These are phyloP conservation scores for Gallinago undulata DNA, from an alignment of 2,113 vertebrate genomes.

Conservation along the genomic window DNA sequence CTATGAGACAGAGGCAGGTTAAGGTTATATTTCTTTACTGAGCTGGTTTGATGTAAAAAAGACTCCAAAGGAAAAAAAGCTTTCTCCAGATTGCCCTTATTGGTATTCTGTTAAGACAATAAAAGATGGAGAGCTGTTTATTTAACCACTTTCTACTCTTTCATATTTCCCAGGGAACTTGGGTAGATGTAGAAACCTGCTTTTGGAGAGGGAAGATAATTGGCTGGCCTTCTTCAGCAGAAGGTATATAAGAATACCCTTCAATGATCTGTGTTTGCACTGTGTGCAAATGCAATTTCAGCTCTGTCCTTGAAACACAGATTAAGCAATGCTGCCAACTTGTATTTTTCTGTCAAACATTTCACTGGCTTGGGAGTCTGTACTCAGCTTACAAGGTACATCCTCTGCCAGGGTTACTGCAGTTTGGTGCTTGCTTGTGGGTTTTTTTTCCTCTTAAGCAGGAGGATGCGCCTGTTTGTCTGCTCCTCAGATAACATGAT, in stretches of 20 bases:
- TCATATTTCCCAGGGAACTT: not conserved
- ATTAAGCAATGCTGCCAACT: not conserved
- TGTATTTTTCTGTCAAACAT: not conserved
- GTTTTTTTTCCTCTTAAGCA: not conserved
- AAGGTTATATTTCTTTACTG: not conserved
- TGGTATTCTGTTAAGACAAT: conserved; percentile 32
- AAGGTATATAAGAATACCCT: not conserved
- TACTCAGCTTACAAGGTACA: not conserved
- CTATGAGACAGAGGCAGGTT: not conserved
- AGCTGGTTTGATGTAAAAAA: not conserved
- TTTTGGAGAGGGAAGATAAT: not conserved
- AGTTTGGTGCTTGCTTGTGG: not conserved
- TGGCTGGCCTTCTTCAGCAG: not conserved
- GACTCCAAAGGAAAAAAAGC: not conserved
- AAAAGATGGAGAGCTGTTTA: not conserved
- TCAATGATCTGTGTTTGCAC: not conserved
- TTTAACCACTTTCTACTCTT: not conserved
- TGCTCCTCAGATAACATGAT: not conserved
- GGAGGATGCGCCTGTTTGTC: not conserved
- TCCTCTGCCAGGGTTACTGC: not conserved
- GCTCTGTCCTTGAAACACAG: conserved; percentile 20
- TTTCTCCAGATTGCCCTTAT: not conserved
- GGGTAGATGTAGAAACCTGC: not conserved
- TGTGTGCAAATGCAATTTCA: not conserved
- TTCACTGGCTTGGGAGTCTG: not conserved